phyloP scores from a whole-genome alignment of 2,888 invertebrate species.

The Meandrusa payeni region DNA sequence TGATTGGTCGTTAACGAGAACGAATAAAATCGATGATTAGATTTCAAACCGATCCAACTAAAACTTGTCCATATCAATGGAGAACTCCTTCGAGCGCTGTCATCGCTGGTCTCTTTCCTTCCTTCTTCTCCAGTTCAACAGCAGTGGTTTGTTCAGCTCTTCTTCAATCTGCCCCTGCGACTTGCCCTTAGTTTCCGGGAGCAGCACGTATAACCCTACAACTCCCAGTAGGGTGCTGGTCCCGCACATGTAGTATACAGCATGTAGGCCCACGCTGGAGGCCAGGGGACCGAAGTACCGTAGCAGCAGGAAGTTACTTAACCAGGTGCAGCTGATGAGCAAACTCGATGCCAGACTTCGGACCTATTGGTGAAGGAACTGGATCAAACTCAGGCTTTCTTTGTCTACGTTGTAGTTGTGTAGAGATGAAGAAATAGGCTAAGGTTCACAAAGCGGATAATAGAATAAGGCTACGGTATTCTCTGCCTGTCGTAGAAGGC shows the following conservation, averaged over 20 bases:
- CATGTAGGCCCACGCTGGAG: slow-evolving; percentile 58
- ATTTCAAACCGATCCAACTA: too few species aligned
- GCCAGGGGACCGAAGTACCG: slow-evolving; percentile 67
- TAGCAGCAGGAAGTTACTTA: slow-evolving; percentile 64
- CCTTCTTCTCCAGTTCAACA: slow-evolving; percentile 39
- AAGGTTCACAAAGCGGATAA: too few species aligned
- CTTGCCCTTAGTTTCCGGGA: slow-evolving; percentile 61
- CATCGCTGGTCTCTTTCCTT: slow-evolving; percentile 53
- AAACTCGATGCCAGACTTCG: slow-evolving; percentile 69
- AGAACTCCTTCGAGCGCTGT: slow-evolving; percentile 41
- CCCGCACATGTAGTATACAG: slow-evolving; percentile 66
- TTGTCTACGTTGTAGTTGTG: too few species aligned
- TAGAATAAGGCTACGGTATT: too few species aligned
- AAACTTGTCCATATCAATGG: slow-evolving; percentile 19
- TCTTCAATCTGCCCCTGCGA: slow-evolving; percentile 56
- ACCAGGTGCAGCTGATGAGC: slow-evolving; percentile 72
- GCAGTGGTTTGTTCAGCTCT: slow-evolving; percentile 52
- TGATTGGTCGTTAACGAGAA: too few species aligned
- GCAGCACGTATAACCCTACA: slow-evolving; percentile 48
- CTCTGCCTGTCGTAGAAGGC: too few species aligned
- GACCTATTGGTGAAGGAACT: slow-evolving; percentile 44
- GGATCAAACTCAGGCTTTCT: too few species aligned
- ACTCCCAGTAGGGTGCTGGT: slow-evolving; percentile 60
- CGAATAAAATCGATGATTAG: too few species aligned
- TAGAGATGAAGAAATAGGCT: too few species aligned